phyloP scores from a whole-genome alignment of 2,888 invertebrate genomes.

The Tupiocoris notatus region DNA sequence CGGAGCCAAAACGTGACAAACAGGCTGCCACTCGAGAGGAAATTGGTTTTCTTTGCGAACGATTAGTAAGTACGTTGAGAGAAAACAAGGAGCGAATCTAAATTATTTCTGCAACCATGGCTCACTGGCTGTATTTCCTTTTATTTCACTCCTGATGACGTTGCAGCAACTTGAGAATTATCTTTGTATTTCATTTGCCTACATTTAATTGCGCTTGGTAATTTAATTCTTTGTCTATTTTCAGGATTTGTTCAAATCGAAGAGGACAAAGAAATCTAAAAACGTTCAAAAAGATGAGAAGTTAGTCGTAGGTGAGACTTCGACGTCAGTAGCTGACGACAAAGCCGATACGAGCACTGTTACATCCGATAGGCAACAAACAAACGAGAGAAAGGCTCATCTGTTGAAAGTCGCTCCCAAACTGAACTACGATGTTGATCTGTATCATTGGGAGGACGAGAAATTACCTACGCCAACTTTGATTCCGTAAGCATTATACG shows the following conservation, averaged over 20 bases:
- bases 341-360: too few species aligned
- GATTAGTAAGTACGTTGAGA: slow-evolving; percentile 54
- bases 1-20: slow-evolving; percentile 45
- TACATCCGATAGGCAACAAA: too few species aligned
- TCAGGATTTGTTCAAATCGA: slow-evolving; percentile 28
- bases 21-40: slow-evolving; percentile 13
- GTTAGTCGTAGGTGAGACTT: too few species aligned
- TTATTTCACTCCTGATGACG: too few species aligned
- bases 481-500: slow-evolving; percentile 53
- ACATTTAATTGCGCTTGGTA: too few species aligned
- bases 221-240: background rate
- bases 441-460: slow-evolving; percentile 58
- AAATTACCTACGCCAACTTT: slow-evolving; percentile 54
- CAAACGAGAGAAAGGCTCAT: slow-evolving; percentile 50
- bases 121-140: too few species aligned
- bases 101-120: too few species aligned
- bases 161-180: too few species aligned
- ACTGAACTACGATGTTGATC: slow-evolving; percentile 57
- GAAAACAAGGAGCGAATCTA: too few species aligned
- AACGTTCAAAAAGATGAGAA: too few species aligned
- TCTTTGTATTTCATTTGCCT: too few species aligned
- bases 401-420: slow-evolving; percentile 55
- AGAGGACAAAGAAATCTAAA: background rate
- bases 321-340: too few species aligned
- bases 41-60: slow-evolving; percentile 51